Conservation (phyloP, 2,113 vertebrate species). For the Cinclus mexicanus region DNA sequence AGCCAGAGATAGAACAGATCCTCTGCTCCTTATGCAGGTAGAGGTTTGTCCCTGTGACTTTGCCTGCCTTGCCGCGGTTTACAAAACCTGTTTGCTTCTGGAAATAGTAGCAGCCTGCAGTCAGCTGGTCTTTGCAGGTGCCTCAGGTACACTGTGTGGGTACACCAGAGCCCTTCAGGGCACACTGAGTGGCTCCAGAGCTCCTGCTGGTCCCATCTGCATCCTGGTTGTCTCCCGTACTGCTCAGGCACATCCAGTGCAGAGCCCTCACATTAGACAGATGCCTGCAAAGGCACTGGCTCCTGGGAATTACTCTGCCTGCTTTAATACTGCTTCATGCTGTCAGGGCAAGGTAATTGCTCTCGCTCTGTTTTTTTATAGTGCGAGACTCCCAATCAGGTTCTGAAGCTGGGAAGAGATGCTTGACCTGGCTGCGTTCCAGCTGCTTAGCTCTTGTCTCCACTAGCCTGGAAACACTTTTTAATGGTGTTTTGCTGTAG, state of each 20-base stretch:
- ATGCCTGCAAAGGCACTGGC: neutral
- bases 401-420: conserved; percentile 39
- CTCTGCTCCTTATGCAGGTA: neutral
- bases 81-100: neutral
- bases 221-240: accelerated
- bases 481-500: neutral
- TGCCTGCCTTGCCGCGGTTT: neutral
- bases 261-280: neutral
- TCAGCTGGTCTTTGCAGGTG: neutral
- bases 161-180: neutral
- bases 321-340: neutral
- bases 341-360: conserved; percentile 14
- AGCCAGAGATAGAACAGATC: neutral
- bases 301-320: conserved; percentile 23
- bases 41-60: neutral
- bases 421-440: conserved; percentile 2
- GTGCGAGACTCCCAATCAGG: neutral
- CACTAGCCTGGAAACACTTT: conserved; percentile 20
- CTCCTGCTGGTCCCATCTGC: neutral
- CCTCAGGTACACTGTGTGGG: neutral
- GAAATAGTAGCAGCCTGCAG: neutral
- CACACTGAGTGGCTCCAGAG: neutral
- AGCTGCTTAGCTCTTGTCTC: conserved; percentile 43
- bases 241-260: neutral
- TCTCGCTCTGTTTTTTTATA: neutral